Evolutionary conservation across 23 tunicate species (phyloP).

Genomic region (Ascidia mentula): DNA sequence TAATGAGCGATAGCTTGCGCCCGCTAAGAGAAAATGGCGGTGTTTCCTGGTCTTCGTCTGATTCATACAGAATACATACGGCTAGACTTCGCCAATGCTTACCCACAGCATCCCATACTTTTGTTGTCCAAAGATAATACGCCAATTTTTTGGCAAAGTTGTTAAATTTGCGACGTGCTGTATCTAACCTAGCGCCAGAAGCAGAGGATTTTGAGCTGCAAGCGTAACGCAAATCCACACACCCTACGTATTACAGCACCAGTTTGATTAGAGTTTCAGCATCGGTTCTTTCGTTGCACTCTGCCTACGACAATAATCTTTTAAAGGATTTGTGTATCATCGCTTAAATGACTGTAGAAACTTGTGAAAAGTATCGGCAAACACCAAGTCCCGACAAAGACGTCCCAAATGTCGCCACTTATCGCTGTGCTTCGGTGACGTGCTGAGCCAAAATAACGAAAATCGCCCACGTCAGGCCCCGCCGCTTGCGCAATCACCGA

Average conservation of each 20-base stretch:
- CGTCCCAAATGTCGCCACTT: not conserved
- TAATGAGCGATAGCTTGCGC: not conserved
- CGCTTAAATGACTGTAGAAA: not conserved
- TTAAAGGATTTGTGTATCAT: slow-evolving; percentile 7
- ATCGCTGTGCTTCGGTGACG: slow-evolving; percentile 10
- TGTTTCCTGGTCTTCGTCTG: not conserved
- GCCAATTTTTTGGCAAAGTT: not conserved
- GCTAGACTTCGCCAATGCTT: slow-evolving; percentile 1
- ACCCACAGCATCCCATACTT: not conserved
- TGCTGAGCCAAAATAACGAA: slow-evolving; percentile 8
- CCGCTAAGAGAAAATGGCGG: not conserved
- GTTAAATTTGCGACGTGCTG: not conserved
- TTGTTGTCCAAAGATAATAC: not conserved
- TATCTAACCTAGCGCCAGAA: not conserved
- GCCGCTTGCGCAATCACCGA: not conserved
- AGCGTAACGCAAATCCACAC: not conserved
- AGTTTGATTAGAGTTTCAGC: not conserved
- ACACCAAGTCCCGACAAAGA: not conserved
- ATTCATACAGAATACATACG: not conserved
- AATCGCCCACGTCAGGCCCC: not conserved
- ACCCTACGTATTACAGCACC: not conserved
- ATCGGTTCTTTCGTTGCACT: not conserved
- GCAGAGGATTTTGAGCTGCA: not conserved
- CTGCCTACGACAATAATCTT: slow-evolving; percentile 12
- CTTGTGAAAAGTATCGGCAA: slow-evolving; percentile 12